Evolutionary conservation across 2,888 invertebrate species (phyloP).

Genomic region (Chrysodeixis includens): DNA sequence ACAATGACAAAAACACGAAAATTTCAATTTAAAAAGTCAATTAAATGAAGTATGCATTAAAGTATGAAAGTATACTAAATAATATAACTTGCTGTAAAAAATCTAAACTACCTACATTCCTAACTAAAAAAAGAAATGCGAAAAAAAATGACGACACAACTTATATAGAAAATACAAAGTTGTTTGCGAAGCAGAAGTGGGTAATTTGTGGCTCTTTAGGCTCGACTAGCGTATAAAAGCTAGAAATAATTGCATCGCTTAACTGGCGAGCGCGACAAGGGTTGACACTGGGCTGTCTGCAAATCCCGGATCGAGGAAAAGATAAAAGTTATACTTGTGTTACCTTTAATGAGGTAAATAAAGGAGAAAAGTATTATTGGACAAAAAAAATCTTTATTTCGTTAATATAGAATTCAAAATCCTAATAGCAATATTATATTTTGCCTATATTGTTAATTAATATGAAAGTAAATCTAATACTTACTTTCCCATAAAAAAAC

Average conservation of each 20-base stretch:
- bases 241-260: constrained; percentile 30
- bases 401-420: too few species aligned
- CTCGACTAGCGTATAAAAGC: constrained; percentile 7
- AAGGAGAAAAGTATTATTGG: neutral
- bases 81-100: too few species aligned
- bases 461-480: too few species aligned
- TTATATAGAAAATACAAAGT: constrained; percentile 8
- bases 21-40: too few species aligned
- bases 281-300: constrained; percentile 8
- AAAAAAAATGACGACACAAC: neutral
- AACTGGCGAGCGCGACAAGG: constrained; percentile 22
- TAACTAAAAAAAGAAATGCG: neutral
- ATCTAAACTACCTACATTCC: too few species aligned
- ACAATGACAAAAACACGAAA: too few species aligned
- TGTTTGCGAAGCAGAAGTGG: constrained; percentile 3
- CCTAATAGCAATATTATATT: too few species aligned
- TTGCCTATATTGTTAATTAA: too few species aligned
- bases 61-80: too few species aligned
- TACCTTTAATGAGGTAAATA: constrained; percentile 8
- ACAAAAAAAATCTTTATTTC: too few species aligned
- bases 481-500: too few species aligned
- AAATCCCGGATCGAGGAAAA: neutral
- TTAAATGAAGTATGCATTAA: too few species aligned
- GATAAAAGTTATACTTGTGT: constrained; percentile 13
- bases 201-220: constrained; percentile 19